phyloP scores from a whole-genome alignment of 2,797 vertebrate species.

The Myiotriccus ornatus region DNA sequence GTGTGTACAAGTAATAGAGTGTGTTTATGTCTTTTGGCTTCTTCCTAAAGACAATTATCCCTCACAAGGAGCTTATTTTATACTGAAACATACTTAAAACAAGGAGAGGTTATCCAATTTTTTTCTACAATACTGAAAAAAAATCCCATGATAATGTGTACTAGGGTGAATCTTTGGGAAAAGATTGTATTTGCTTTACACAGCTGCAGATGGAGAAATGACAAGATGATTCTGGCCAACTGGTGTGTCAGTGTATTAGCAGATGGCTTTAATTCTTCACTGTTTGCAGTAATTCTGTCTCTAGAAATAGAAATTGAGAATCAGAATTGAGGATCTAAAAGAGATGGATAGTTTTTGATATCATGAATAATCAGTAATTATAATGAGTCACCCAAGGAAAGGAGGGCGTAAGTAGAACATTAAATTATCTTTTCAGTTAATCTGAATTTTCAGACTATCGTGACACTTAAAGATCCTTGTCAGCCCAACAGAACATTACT shows the following conservation, averaged over 20 bases:
- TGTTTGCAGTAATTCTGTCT: neutral
- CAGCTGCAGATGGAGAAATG: neutral
- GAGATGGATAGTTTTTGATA: neutral
- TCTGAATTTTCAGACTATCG: neutral
- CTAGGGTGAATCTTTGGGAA: neutral
- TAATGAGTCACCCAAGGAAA: neutral
- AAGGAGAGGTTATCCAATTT: neutral
- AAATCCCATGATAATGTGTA: neutral
- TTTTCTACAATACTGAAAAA: neutral
- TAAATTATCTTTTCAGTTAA: neutral
- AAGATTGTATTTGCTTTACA: neutral
- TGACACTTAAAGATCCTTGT: neutral
- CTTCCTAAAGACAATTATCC: neutral
- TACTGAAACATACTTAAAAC: neutral
- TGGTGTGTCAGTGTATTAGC: neutral
- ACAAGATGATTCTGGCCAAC: neutral
- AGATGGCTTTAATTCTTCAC: neutral
- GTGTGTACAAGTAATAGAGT: neutral
- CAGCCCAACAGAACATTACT: neutral
- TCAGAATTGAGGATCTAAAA: neutral
- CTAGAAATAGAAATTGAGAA: neutral
- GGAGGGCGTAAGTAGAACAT: neutral
- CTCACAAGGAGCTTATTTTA: neutral
- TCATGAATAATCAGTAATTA: neutral
- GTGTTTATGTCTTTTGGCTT: neutral